These are phyloP conservation scores for Masnerella sp. DNA, from an alignment of 2,888 invertebrate species.

Conservation along the genomic window DNA sequence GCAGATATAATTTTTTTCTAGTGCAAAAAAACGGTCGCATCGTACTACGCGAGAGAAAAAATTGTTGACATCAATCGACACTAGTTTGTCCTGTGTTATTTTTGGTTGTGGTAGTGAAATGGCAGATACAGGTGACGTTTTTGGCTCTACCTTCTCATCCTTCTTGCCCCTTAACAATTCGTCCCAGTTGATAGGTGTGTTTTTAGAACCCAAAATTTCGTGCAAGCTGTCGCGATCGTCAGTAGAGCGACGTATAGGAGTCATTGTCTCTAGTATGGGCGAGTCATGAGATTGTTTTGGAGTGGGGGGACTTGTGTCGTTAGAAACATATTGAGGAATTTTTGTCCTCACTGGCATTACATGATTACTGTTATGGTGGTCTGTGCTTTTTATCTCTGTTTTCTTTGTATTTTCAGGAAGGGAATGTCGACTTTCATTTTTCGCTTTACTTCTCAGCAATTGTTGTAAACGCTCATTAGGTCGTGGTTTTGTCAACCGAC, in stretches of 20 bases:
- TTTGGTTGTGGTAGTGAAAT: neutral
- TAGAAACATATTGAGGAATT: too few species aligned
- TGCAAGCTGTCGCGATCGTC: conserved; percentile 4
- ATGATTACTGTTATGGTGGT: too few species aligned
- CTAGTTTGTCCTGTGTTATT: conserved; percentile 4
- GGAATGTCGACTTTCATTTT: neutral
- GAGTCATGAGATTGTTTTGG: too few species aligned
- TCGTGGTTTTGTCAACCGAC: neutral
- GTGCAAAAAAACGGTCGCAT: conserved; percentile 17
- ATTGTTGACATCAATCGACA: neutral
- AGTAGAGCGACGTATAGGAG: neutral
- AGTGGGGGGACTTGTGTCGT: neutral
- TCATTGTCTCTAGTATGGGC: neutral
- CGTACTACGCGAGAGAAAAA: conserved; percentile 6
- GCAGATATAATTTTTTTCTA: conserved; percentile 13
- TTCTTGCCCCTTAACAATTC: neutral
- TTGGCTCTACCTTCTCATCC: conserved; percentile 4
- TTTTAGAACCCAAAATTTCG: neutral
- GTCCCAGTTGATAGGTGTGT: conserved; percentile 26
- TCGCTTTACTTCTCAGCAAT: too few species aligned
- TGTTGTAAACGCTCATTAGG: neutral
- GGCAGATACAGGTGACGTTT: neutral
- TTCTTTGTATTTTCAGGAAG: neutral
- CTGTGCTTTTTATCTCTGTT: neutral
- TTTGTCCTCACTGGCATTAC: too few species aligned